Evolutionary conservation across 1,140 invertebrate species (phyloP).

Genomic region (Sitobion miscanthi): DNA sequence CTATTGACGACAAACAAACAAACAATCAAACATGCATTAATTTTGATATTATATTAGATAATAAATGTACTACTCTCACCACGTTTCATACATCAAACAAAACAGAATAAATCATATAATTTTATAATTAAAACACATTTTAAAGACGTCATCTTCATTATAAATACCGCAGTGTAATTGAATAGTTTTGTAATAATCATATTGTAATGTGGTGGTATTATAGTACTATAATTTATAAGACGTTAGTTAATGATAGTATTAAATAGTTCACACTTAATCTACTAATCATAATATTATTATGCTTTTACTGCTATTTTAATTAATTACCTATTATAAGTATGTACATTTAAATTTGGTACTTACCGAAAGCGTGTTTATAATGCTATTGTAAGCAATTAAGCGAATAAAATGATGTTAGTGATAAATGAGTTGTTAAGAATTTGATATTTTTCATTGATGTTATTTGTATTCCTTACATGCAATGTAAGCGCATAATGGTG

Average conservation of each 20-base stretch:
- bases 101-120: too few relatives aligned
- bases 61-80: too few relatives aligned
- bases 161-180: too few relatives aligned
- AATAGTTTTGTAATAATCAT: too few relatives aligned
- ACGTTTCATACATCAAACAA: too few relatives aligned
- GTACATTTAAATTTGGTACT: background rate
- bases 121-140: too few relatives aligned
- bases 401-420: background rate
- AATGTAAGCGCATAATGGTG: background rate
- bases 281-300: background rate
- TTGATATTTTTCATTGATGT: background rate
- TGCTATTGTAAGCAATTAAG: background rate
- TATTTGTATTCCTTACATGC: background rate
- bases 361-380: background rate
- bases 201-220: too few relatives aligned
- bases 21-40: too few relatives aligned
- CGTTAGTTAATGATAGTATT: background rate
- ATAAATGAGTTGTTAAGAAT: background rate
- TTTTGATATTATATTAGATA: too few relatives aligned
- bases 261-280: background rate
- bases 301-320: background rate
- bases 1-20: too few relatives aligned
- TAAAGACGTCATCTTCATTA: too few relatives aligned
- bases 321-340: background rate
- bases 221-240: background rate